Base-by-base conservation (phyloP, 2,888 invertebrate species). In the Meta bourneti region DNA sequence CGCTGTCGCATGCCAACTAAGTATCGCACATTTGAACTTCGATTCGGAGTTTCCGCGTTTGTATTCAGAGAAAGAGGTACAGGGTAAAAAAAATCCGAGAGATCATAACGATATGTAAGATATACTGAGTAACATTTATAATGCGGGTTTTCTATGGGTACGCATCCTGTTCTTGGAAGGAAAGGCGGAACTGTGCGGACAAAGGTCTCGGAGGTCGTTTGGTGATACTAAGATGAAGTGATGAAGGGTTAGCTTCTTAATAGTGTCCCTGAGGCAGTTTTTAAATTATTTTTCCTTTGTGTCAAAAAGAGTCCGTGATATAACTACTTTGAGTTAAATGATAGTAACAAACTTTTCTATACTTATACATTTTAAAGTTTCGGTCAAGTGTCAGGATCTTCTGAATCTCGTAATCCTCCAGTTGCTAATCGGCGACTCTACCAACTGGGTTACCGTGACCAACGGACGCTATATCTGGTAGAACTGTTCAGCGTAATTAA, bases 71-170 rank as follows among this genome's bases (percentile, higher is more conserved):
- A 71, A 16, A 61, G 61, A 61, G 70, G 19, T 71, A 7, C 69
- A 0, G 51, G 19, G 61, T 16, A 9, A 61, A 79, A 48, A 61
- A 79, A 61, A 61, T 20, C 52, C 8, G 20, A 70, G 20, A 71
- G 82, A 82, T 82, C 82, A 82, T 82, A 82, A 82, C 72, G 82
- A 82, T 82, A 82, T 82, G 82, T 72, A 82, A 79, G 82, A 82
- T 82, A 72, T 82, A 82, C 82, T 71, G 72, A 71, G 54, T 82
- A 82, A 82, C 72, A 82, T 72, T 82, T 52, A 75, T 75, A 75
- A 75, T 34, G 75, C 75, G 20, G 13, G 20, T 75, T 34, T 82
- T 49, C 20, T 70, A 20, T 61, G 0, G 48, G 8, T 69, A 81
- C n/a, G n/a, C 70, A 69, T 69, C 69, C 48, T 69, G 80, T 81